Percentiles rank a stretch among this genome's conserved stretches.
Evolutionary conservation across 2,113 vertebrate species (phyloP).

Genomic region (Xerus inauris): DNA sequence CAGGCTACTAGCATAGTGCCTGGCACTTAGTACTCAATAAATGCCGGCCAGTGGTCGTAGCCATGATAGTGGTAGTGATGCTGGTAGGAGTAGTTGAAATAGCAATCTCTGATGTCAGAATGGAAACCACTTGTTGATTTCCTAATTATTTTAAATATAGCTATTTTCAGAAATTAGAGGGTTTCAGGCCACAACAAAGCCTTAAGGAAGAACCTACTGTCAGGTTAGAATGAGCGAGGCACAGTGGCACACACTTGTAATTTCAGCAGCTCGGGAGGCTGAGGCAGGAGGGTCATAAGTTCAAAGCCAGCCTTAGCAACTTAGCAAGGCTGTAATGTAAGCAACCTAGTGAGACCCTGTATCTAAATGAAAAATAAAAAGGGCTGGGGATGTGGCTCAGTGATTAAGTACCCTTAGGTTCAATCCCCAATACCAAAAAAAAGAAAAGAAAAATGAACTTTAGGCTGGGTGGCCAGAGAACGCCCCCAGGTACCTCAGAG

Average conservation of each 20-base stretch:
- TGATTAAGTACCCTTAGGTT: no score
- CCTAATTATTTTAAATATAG: not conserved
- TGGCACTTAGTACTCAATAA: not conserved
- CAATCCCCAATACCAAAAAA: no score
- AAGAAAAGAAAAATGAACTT: not conserved
- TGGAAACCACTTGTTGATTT: not conserved
- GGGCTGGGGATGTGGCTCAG: no score
- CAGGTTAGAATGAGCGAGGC: not conserved
- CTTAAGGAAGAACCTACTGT: not conserved
- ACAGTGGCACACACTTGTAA: no score
- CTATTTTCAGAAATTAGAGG: constrained; percentile 36
- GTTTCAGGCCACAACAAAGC: not conserved
- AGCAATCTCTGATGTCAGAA: not conserved
- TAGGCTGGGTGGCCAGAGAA: not conserved
- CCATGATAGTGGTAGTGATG: fast-evolving
- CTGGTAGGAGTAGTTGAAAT: not conserved
- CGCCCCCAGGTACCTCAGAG: not conserved
- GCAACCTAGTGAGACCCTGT: no score
- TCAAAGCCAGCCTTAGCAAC: no score
- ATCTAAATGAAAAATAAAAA: no score
- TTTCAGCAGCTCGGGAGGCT: no score
- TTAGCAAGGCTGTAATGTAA: no score
- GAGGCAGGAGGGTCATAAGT: no score
- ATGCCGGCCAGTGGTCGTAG: not conserved
- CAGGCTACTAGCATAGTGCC: not conserved